Conservation (phyloP, 53 echinoderm and acorn worm species). For the Mesocentrotus franciscanus region DNA sequence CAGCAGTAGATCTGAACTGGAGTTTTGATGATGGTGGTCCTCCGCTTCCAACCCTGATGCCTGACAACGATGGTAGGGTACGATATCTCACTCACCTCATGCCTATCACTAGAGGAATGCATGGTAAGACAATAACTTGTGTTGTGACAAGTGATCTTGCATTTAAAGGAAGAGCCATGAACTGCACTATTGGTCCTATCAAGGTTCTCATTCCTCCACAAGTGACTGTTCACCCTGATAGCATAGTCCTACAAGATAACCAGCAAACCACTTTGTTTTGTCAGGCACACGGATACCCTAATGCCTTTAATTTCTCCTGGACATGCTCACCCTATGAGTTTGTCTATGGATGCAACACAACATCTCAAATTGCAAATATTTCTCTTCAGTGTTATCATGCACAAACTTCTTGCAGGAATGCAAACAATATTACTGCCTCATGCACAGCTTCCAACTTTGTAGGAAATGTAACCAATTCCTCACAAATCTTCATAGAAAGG, state of each 20-base stretch:
- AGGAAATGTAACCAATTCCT: conserved; percentile 23
- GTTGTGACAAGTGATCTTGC: conserved; percentile 41
- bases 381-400: not conserved
- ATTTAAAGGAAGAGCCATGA: conserved; percentile 11
- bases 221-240: not conserved
- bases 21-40: conserved; percentile 24
- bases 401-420: not conserved
- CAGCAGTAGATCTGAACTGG: conserved; percentile 42
- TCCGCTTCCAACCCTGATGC: not conserved
- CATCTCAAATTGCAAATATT: conserved; percentile 30
- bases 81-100: not conserved
- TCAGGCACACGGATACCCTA: conserved; percentile 18
- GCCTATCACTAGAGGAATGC: conserved; percentile 6
- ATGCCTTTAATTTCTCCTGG: conserved; percentile 15
- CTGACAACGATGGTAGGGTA: not conserved
- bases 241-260: not conserved
- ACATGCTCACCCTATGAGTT: not conserved
- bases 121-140: conserved; percentile 25
- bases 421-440: not conserved
- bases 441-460: not conserved
- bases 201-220: conserved; percentile 1
- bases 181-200: conserved; percentile 50
- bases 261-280: not conserved
- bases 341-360: not conserved
- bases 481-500: not conserved